phyloP scores from a whole-genome alignment of 2,797 vertebrate genomes.

The Pipistrellus pygmaeus region DNA sequence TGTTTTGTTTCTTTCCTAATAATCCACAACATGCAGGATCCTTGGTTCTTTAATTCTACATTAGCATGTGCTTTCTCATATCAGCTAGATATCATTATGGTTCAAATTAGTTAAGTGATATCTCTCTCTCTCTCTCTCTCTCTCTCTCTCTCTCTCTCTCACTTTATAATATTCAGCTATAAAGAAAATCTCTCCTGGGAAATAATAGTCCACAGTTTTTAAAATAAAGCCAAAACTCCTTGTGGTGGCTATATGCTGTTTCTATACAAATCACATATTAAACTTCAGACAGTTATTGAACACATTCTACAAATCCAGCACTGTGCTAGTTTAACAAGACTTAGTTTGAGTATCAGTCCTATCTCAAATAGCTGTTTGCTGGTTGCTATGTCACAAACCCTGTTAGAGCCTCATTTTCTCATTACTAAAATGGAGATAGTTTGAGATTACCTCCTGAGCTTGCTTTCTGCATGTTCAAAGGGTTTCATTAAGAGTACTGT shows the following conservation, averaged over 20 bases:
- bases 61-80: neutral
- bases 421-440: slow-evolving; percentile 52
- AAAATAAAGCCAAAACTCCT: slow-evolving; percentile 26
- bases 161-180: neutral
- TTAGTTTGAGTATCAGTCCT: neutral
- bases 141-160: too few relatives aligned
- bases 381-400: neutral
- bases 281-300: slow-evolving; percentile 27
- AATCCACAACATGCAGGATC: neutral
- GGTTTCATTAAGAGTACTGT: neutral
- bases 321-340: neutral
- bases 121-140: neutral
- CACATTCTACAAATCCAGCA: neutral
- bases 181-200: neutral
- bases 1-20: slow-evolving; percentile 59
- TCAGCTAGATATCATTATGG: neutral
- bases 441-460: neutral
- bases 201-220: neutral
- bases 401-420: neutral
- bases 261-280: neutral
- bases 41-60: neutral
- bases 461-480: neutral
- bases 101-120: slow-evolving; percentile 15
- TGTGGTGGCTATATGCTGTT: neutral
- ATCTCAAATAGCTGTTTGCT: neutral